Evolutionary conservation across 2,797 vertebrate species (phyloP).

Genomic region (Platyrinchus mystaceus): DNA sequence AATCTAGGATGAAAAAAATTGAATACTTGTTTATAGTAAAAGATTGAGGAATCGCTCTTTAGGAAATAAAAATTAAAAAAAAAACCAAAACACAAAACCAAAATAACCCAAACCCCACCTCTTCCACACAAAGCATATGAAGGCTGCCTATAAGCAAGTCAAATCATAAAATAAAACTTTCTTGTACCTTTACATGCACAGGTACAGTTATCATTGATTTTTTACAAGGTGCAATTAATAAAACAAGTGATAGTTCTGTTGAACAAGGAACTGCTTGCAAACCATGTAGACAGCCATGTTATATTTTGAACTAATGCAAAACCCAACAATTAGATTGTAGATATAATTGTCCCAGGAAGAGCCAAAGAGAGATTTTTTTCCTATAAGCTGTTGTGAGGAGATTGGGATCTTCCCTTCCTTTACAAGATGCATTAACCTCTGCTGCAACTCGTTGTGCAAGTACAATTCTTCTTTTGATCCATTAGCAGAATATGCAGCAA

Average conservation of each 20-base stretch:
- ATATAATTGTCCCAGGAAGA: constrained; percentile 31
- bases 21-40: background rate
- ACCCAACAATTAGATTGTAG: constrained; percentile 40
- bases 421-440: constrained; percentile 77
- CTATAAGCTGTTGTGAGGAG: constrained; percentile 69
- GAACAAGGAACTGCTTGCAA: background rate
- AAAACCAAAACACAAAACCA: too few relatives aligned
- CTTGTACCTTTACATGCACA: background rate
- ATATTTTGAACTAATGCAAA: constrained; percentile 24
- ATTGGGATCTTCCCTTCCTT: constrained; percentile 78
- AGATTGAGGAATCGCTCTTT: background rate
- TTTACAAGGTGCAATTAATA: background rate
- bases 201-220: background rate
- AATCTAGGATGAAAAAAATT: background rate
- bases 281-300: background rate
- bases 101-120: background rate
- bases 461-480: constrained; percentile 81
- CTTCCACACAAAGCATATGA: background rate
- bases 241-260: background rate
- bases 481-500: constrained; percentile 81
- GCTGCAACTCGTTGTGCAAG: constrained; percentile 37
- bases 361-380: background rate
- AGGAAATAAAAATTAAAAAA: background rate
- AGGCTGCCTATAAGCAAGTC: background rate
- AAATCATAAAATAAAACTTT: background rate